Conservation (phyloP, 2,113 vertebrate species). For the Coregonus clupeaformis region DNA sequence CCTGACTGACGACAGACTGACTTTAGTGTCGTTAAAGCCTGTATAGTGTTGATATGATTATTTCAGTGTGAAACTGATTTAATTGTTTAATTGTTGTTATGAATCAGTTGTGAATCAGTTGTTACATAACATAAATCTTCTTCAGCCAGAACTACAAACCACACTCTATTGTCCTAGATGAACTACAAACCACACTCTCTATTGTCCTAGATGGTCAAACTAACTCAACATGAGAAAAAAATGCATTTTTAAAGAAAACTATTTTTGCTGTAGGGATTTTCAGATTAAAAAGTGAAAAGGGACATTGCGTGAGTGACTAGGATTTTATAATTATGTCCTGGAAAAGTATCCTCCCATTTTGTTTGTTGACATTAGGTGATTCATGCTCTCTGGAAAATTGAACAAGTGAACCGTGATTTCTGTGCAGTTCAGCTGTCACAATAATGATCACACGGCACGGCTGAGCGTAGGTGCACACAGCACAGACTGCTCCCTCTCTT, state of each 20-base stretch:
- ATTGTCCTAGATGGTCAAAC: no score
- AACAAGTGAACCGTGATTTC: conserved; percentile 67
- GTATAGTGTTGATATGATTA: no score
- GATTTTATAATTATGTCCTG: conserved; percentile 55
- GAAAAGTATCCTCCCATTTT: conserved; percentile 48
- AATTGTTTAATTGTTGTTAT: no score
- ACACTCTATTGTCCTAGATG: no score
- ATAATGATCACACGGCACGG: conserved; percentile 63
- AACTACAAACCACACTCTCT: no score
- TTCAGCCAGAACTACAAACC: no score
- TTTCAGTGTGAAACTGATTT: no score
- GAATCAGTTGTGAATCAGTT: no score
- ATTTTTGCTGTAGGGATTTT: conserved; percentile 40
- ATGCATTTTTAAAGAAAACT: neutral
- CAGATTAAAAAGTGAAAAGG: conserved; percentile 36
- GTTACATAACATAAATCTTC: no score
- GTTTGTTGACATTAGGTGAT: conserved; percentile 60
- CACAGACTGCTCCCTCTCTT: conserved; percentile 8
- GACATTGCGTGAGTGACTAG: conserved; percentile 44
- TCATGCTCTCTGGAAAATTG: conserved; percentile 62
- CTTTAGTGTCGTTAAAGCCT: no score
- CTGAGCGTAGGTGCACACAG: conserved; percentile 51
- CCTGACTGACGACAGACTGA: no score
- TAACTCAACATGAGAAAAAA: neutral
- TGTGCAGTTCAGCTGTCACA: conserved; percentile 68